Conservation (phyloP, 2,113 vertebrate species). For the Hippoglossus stenolepis region DNA sequence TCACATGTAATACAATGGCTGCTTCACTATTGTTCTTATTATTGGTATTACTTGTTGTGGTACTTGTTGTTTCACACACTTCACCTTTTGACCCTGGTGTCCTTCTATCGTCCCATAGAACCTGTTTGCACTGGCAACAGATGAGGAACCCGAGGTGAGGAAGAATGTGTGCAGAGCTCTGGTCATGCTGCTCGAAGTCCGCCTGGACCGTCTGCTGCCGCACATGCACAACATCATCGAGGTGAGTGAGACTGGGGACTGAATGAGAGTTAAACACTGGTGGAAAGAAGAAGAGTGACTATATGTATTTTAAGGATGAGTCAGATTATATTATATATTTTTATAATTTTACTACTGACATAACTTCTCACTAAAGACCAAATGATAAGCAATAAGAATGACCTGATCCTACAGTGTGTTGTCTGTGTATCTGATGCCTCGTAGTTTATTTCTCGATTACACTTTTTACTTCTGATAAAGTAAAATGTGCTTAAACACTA, state of each 20-base stretch:
- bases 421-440: too few relatives aligned
- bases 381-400: neutral
- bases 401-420: neutral
- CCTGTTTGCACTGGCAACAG: conserved; percentile 94
- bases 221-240: conserved; percentile 98
- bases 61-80: neutral
- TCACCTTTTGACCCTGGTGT: neutral
- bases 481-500: too few relatives aligned
- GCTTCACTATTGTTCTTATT: neutral
- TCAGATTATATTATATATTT: too few relatives aligned
- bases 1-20: neutral
- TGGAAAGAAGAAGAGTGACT: too few relatives aligned
- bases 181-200: conserved; percentile 96
- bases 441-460: too few relatives aligned
- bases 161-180: conserved; percentile 98
- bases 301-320: too few relatives aligned
- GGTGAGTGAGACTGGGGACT: conserved; percentile 79
- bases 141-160: conserved; percentile 95
- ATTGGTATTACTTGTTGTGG: neutral
- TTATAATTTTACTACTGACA: neutral
- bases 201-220: conserved; percentile 95
- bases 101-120: conserved; percentile 81
- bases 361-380: neutral
- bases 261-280: neutral
- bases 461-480: too few relatives aligned